phyloP scores from a whole-genome alignment of 2,113 vertebrate species.

The Nerophis ophidion region DNA sequence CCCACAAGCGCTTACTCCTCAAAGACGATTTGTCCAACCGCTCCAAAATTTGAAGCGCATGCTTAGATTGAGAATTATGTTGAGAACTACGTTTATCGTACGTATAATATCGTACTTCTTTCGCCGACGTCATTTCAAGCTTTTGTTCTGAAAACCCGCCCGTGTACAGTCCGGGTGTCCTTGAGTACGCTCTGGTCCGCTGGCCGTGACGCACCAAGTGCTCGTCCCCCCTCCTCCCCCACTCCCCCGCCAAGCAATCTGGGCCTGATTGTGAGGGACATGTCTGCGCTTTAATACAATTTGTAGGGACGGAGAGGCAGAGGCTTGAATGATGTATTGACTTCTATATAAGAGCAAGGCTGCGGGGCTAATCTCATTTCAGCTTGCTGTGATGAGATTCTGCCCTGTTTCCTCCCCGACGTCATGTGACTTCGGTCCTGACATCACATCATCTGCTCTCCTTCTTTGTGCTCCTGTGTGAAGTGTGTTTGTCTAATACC shows the following conservation, averaged over 20 bases:
- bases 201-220: neutral
- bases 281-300: conserved; percentile 58
- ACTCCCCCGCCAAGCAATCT: conserved; percentile 30
- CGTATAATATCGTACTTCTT: no score
- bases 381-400: conserved; percentile 64
- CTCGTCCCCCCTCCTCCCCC: neutral
- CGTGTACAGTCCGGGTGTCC: neutral
- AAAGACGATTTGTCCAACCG: no score
- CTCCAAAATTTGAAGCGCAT: no score
- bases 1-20: no score
- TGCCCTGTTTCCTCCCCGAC: conserved; percentile 61
- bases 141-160: no score
- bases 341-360: conserved; percentile 63
- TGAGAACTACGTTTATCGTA: no score
- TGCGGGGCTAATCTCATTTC: conserved; percentile 61
- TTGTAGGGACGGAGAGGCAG: conserved; percentile 55
- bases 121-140: no score
- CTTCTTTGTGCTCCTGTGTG: neutral
- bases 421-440: conserved; percentile 64
- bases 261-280: conserved; percentile 47
- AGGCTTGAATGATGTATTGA: conserved; percentile 64
- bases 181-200: neutral
- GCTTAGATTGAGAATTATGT: no score
- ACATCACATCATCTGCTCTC: conserved; percentile 35
- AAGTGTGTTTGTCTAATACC: no score